phyloP scores from a whole-genome alignment of 2,888 invertebrate genomes.

The Pocota personata region DNA sequence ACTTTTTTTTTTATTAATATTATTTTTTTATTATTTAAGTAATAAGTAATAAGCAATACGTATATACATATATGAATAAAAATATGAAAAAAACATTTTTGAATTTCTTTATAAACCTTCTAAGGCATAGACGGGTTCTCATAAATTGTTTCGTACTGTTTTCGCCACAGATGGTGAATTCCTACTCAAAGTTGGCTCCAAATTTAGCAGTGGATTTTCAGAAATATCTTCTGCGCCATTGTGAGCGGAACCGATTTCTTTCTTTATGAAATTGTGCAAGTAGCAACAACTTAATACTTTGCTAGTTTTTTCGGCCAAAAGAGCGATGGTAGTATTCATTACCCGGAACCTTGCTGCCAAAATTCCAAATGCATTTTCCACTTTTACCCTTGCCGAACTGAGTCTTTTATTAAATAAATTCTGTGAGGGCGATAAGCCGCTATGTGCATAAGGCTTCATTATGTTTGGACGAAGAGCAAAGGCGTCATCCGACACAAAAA shows the following conservation, averaged over 20 bases:
- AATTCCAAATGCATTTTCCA: constrained; percentile 45
- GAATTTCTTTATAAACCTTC: constrained; percentile 32
- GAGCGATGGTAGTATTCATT: constrained; percentile 41
- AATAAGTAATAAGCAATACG: constrained; percentile 8
- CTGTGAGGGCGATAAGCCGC: constrained; percentile 10
- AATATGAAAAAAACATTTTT: constrained; percentile 15
- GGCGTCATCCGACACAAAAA: constrained; percentile 40
- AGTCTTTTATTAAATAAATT: constrained; percentile 44
- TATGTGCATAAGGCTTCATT: constrained; percentile 49
- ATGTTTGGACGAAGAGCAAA: constrained; percentile 49
- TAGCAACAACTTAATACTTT: constrained; percentile 47
- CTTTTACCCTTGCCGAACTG: constrained; percentile 46
- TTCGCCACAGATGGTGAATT: constrained; percentile 22
- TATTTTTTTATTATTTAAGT: too few relatives aligned
- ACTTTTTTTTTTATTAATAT: constrained; percentile 11
- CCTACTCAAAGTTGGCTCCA: constrained; percentile 13
- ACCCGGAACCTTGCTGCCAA: constrained; percentile 46
- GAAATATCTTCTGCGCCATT: constrained; percentile 26
- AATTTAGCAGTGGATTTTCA: constrained; percentile 20
- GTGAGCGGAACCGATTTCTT: constrained; percentile 41
- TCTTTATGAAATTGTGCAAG: constrained; percentile 50
- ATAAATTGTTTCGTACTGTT: constrained; percentile 33
- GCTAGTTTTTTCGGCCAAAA: constrained; percentile 35
- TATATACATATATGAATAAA: too few relatives aligned
- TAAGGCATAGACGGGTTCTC: constrained; percentile 18